phyloP scores from a whole-genome alignment of 1,140 invertebrate species.

The Pteromalus puparum region DNA sequence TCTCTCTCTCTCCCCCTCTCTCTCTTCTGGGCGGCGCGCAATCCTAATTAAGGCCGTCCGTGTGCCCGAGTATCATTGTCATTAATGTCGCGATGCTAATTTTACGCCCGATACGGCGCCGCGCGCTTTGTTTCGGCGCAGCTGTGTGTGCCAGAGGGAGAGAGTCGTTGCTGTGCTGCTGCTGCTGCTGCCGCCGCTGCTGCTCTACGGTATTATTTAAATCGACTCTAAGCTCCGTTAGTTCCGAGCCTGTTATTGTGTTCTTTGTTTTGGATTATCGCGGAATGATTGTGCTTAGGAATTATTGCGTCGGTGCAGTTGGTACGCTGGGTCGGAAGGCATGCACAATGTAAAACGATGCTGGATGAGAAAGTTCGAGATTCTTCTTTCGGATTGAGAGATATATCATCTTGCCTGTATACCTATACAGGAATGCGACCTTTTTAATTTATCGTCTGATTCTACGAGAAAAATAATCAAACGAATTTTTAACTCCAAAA shows the following conservation, averaged over 20 bases:
- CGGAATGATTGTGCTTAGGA: conserved; percentile 20
- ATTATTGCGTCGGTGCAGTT: conserved; percentile 10
- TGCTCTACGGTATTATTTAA: conserved; percentile 37
- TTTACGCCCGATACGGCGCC: conserved; percentile 31
- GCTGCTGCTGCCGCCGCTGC: not conserved
- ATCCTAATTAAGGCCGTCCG: conserved; percentile 36
- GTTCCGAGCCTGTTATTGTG: not conserved
- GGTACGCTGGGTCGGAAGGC: too few species aligned
- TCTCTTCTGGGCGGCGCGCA: not conserved
- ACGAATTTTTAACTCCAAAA: too few species aligned
- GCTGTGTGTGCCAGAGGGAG: not conserved
- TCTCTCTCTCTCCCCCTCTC: not conserved
- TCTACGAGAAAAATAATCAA: too few species aligned
- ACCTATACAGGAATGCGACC: too few species aligned
- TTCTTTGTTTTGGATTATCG: conserved; percentile 40
- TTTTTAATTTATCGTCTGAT: too few species aligned
- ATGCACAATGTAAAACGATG: not conserved
- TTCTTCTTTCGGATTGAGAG: too few species aligned
- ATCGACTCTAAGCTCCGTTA: conserved; percentile 18
- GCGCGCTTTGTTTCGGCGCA: conserved; percentile 1
- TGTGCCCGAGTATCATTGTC: conserved; percentile 14
- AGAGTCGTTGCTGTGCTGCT: too few species aligned
- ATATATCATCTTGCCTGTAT: too few species aligned
- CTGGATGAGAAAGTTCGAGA: not conserved
- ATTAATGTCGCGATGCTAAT: conserved; percentile 44